Evolutionary conservation across 23 tunicate genomes (phyloP).

Genomic region (Aplidium turbinatum): DNA sequence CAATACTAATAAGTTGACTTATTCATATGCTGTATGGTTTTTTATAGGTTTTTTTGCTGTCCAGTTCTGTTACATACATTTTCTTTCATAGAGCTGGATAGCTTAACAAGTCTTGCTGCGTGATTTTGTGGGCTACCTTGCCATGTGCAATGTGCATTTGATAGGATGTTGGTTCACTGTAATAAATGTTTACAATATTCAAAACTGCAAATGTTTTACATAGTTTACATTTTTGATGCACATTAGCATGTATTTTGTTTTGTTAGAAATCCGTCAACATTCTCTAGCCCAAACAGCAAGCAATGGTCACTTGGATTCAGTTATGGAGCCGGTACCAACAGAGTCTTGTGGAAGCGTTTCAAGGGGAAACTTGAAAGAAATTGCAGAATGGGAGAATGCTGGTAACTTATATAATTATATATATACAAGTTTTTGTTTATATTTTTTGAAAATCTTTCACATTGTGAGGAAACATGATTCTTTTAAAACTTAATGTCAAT

Average conservation of each 20-base stretch:
- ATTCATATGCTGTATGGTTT: no score
- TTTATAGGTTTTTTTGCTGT: no score
- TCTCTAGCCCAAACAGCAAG: conserved; percentile 28
- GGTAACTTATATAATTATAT: no score
- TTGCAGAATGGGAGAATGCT: conserved; percentile 55
- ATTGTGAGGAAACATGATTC: no score
- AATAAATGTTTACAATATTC: background rate
- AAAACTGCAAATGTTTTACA: background rate
- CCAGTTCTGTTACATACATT: no score
- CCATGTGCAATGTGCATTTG: background rate
- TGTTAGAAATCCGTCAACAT: conserved; percentile 29
- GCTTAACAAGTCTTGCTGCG: no score
- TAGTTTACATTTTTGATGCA: background rate
- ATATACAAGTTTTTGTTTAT: no score
- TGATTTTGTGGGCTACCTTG: no score
- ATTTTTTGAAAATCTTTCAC: no score
- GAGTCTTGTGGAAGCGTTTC: conserved; percentile 67
- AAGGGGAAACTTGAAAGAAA: conserved; percentile 32
- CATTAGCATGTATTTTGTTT: background rate
- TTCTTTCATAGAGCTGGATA: no score
- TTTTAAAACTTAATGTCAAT: no score
- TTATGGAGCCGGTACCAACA: conserved; percentile 80
- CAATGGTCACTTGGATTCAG: conserved; percentile 37
- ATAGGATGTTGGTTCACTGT: background rate
- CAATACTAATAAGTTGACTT: no score